Conservation (phyloP, 1,140 invertebrate genomes). For the Andrena cerasifolii region DNA sequence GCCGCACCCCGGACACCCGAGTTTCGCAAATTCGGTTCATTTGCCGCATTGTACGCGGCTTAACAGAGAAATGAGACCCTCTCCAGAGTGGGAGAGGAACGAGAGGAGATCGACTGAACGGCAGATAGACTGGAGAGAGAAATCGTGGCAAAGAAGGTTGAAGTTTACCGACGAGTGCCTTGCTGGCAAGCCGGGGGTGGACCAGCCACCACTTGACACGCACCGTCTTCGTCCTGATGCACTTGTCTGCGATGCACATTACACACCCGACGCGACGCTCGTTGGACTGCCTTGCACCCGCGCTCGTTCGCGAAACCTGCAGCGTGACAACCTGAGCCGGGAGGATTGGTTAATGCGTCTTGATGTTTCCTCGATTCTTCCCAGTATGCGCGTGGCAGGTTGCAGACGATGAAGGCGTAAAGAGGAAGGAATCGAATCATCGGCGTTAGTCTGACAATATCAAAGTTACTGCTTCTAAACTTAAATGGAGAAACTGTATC, state of each 20-base stretch:
- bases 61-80: conserved; percentile 77
- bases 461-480: no score
- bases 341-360: neutral
- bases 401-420: no score
- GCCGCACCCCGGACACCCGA: conserved; percentile 65
- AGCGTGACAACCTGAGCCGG: neutral
- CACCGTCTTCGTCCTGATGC: conserved; percentile 43
- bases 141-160: conserved; percentile 80
- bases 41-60: conserved; percentile 81
- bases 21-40: conserved; percentile 83
- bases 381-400: no score
- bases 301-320: neutral
- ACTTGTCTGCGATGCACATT: conserved; percentile 20
- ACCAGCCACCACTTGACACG: conserved; percentile 41
- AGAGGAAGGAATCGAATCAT: no score
- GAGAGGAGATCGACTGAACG: conserved; percentile 32
- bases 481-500: no score
- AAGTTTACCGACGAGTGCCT: conserved; percentile 77
- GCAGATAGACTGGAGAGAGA: conserved; percentile 58
- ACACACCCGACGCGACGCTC: neutral
- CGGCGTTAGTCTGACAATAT: no score
- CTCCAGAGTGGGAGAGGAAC: conserved; percentile 53
- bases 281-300: neutral
- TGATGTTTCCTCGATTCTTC: neutral
- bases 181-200: conserved; percentile 10